Evolutionary conservation across 2,797 vertebrate species (phyloP), one percentile per base, ranked within the genome.

Genomic region (Hoplostethus mediterraneus): DNA sequence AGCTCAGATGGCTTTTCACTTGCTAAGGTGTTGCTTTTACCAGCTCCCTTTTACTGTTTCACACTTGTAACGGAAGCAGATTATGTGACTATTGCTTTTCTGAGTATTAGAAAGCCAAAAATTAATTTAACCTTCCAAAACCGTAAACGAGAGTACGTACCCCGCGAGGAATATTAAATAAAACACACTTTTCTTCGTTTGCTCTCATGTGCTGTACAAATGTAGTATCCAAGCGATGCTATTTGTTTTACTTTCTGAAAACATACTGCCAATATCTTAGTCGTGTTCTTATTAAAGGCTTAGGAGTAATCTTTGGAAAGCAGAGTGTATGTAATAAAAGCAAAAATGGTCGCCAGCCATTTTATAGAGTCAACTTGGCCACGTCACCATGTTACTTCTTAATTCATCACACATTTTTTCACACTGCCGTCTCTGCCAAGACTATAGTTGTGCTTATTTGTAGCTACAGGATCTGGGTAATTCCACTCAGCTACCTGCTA

Each of bases 1-100:
- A 59, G 65, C 56, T 68, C 64, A 73, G 66, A 77, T 69, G 58
- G 56, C 67, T 71, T 82, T 87, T 87, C 33, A 73, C 82, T 87
- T 84, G 40, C 76, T 63, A 56, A 74, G 81, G 69, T 67, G 79
- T 52, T 30, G 70, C 71, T 86, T 87, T 79, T 85, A 86, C 80
- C 75, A 73, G 51, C 81, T 72, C 7, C 63, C 71, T 80, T 86
- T 88, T 78, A 82, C 77, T 36, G 33, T 53, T 28, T 47, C 59
- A 59, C 36, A 47, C 73, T 81, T 75, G 12, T 0, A 48, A 67
- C 47, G 70, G 28, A 54, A 77, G 60, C 64, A 55, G 42, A 51
- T 25, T 36, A 1, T 14, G 40, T 63, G 56, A 44, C 47, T 40
- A 13, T 80, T 62, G 48, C 25, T 12, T 47, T 33, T 75, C 44